Evolutionary conservation across 1,140 invertebrate genomes (phyloP), one percentile per base, ranked within the genome.

Genomic region (Dysdera silvatica): DNA sequence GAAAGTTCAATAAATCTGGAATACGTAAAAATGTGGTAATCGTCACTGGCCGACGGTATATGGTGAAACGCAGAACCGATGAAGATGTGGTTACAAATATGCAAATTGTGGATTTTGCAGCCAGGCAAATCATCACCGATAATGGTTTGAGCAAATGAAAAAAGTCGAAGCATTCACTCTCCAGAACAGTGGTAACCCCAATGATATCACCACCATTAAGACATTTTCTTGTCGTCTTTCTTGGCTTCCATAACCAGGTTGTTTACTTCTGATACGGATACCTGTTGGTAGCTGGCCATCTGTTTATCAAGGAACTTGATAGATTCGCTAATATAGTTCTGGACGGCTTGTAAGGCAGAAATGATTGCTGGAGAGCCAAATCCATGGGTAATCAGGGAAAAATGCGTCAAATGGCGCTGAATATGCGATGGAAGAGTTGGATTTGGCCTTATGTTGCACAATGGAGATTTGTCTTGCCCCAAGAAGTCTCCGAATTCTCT

Each of bases 401-500:
- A 99, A 77, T 98, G 94, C 24, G 95, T 98, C 61, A 98, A 82
- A 76, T 95, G 92, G 71, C 93, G 85, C 79, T 99, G 95, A 76
- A 98, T 96, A 68, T 85, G 88, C 4, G 89, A 89, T 74, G 98
- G 95, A 65, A 98, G 81, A 62, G 97, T 85, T 67, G 91, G 87
- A 71, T 91, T 90, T 28, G 93, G 93, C 74, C 93, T 83, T 31
- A 91, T 95, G 77, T 97, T 98, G 79, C 94, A 97, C 68, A 98
- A 80, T 43, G 95, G 95, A 58, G 93, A 92, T 69, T 95, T 81
- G 78, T 98, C 95, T 78, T 98, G 93, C 76, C 94, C 95, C 67
- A 98, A 79, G 67, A 98, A 83, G 78, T 98, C 95, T 83, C 95
- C 91, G 72, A 99, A 81, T 80, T 99, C 96, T 82, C 98, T 98